Conservation (phyloP, 2,888 invertebrate genomes). For the Digitonthophagus gazella region DNA sequence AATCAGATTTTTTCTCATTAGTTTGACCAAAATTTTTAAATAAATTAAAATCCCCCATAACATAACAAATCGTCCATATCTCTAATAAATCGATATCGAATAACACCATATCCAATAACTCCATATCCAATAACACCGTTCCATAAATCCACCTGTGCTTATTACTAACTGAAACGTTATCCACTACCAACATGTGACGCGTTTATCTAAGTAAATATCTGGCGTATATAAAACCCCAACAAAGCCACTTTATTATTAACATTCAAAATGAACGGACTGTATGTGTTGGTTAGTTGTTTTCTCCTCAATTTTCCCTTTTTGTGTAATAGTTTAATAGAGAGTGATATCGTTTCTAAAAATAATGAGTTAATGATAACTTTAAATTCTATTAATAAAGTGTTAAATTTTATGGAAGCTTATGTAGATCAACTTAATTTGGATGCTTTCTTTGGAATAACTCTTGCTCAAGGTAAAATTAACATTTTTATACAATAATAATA, state of each 20-base stretch:
- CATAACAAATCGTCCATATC: too few relatives aligned
- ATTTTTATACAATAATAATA: neutral
- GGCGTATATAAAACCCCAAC: neutral
- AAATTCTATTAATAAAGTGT: slow-evolving; percentile 35
- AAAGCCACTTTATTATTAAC: neutral
- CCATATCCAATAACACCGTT: neutral
- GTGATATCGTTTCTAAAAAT: neutral
- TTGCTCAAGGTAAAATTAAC: slow-evolving; percentile 47
- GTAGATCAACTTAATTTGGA: slow-evolving; percentile 48
- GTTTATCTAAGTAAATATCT: neutral
- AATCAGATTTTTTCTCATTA: too few relatives aligned
- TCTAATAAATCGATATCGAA: too few relatives aligned
- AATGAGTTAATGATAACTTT: slow-evolving; percentile 24
- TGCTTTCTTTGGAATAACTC: slow-evolving; percentile 45
- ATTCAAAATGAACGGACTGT: neutral
- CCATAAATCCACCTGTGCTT: too few relatives aligned
- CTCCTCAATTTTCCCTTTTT: neutral
- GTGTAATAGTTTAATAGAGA: neutral
- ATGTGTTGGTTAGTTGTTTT: neutral
- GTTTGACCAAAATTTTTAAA: too few relatives aligned
- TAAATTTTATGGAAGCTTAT: slow-evolving; percentile 43
- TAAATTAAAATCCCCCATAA: neutral
- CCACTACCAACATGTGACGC: neutral
- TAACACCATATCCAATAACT: neutral
- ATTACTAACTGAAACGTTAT: neutral